phyloP scores from a whole-genome alignment of 64 coral and sea anemone genomes.

The Montipora capricornis region DNA sequence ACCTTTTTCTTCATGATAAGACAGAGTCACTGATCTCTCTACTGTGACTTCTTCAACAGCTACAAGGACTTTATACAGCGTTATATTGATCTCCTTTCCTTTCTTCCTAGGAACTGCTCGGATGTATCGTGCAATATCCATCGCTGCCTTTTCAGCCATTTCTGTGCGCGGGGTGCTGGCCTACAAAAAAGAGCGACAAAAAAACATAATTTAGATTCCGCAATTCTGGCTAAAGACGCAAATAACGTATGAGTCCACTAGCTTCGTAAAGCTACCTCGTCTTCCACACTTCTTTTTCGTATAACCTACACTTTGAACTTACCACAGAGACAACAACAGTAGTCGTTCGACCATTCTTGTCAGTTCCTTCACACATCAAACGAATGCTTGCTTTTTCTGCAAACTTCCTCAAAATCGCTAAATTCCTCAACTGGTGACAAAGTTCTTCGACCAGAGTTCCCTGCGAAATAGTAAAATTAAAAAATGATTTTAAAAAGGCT shows the following conservation, averaged over 20 bases:
- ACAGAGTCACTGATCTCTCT: conserved; percentile 82
- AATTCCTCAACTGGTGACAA: conserved; percentile 71
- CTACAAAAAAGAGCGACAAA: conserved; percentile 23
- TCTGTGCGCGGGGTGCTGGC: conserved; percentile 82
- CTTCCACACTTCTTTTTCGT: neutral
- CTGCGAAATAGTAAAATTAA: conserved; percentile 3
- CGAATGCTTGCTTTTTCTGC: conserved; percentile 76
- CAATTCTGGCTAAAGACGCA: neutral
- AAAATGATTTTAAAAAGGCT: neutral
- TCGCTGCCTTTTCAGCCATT: conserved; percentile 78
- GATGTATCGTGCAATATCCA: conserved; percentile 82
- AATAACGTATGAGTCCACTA: too few relatives aligned
- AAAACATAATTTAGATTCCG: neutral
- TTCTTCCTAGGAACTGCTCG: conserved; percentile 40
- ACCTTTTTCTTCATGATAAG: conserved; percentile 79
- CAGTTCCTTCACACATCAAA: conserved; percentile 72
- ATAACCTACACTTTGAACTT: conserved; percentile 12
- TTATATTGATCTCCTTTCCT: conserved; percentile 62
- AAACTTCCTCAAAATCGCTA: conserved; percentile 71
- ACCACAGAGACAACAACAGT: conserved; percentile 93
- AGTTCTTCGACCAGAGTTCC: conserved; percentile 92
- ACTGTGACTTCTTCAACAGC: conserved; percentile 88
- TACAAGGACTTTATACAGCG: conserved; percentile 87
- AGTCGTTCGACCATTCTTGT: conserved; percentile 6
- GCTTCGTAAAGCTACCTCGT: neutral